Conservation (phyloP, 2,888 invertebrate genomes). For the Tetanocera ferruginea region DNA sequence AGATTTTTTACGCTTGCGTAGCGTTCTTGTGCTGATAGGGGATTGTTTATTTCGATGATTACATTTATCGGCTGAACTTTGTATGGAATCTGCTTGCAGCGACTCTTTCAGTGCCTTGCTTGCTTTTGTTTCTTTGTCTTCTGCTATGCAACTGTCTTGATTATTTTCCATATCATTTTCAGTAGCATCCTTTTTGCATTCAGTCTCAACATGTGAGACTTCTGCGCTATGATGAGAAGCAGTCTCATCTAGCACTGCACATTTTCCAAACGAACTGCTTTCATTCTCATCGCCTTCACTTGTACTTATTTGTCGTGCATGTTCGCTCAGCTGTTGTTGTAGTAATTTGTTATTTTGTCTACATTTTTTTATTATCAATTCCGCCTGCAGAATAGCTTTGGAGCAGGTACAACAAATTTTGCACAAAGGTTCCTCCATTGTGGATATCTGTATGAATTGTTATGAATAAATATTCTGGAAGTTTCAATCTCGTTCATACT, state of each 20-base stretch:
- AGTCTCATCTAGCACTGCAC: background rate
- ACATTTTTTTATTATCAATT: slow-evolving; percentile 24
- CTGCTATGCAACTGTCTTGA: background rate
- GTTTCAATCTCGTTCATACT: background rate
- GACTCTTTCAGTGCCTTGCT: background rate
- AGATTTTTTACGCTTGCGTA: background rate
- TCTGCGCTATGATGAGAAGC: background rate
- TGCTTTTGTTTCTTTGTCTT: background rate
- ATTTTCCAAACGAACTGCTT: background rate
- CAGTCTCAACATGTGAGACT: background rate
- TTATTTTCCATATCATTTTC: background rate
- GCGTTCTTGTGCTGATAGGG: background rate
- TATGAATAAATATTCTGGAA: background rate
- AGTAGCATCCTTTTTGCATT: background rate
- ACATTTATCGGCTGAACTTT: background rate
- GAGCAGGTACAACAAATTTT: slow-evolving; percentile 16
- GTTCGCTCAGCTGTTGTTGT: background rate
- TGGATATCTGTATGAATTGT: slow-evolving; percentile 15
- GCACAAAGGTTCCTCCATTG: background rate
- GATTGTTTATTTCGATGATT: background rate
- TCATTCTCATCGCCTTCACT: background rate
- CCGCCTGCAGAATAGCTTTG: slow-evolving; percentile 31
- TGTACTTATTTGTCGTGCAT: background rate
- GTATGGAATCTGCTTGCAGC: background rate
- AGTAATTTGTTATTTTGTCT: background rate